phyloP scores from a whole-genome alignment of 2,888 invertebrate species.

The Platerodrilus igneus region DNA sequence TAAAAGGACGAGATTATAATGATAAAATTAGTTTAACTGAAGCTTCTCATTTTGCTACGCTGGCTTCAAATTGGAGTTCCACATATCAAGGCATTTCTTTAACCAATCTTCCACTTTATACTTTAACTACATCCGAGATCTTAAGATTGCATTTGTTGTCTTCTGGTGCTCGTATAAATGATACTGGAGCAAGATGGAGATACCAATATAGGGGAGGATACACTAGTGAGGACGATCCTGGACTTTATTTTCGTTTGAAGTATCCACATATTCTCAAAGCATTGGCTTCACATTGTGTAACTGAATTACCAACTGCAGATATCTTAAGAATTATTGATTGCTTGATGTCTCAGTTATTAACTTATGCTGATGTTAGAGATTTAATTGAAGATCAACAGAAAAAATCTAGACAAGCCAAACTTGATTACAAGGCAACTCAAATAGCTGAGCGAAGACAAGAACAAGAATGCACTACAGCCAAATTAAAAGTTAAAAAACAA shows the following conservation, averaged over 20 bases:
- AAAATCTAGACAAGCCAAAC: constrained; percentile 60
- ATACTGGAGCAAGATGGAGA: constrained; percentile 68
- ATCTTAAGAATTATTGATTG: constrained; percentile 51
- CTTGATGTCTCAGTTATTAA: constrained; percentile 82
- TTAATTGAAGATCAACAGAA: constrained; percentile 81
- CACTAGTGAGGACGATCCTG: constrained; percentile 83
- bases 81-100: constrained; percentile 72
- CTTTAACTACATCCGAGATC: constrained; percentile 86
- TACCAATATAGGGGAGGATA: constrained; percentile 78
- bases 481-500: constrained; percentile 54
- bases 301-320: constrained; percentile 64
- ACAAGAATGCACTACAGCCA: constrained; percentile 50
- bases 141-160: constrained; percentile 72
- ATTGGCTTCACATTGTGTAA: constrained; percentile 65
- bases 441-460: constrained; percentile 59
- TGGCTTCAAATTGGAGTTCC: constrained; percentile 67
- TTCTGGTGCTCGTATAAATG: constrained; percentile 66
- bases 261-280: constrained; percentile 68
- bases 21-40: constrained; percentile 14
- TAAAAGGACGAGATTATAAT: constrained; percentile 10
- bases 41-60: constrained; percentile 57
- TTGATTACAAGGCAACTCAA: constrained; percentile 64
- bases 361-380: constrained; percentile 79
- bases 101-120: constrained; percentile 75
- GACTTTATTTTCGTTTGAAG: constrained; percentile 65